A percentile compares a stretch with the other conserved stretches of the same genome.
These are phyloP conservation scores for Harpegnathos saltator DNA, from an alignment of 1,140 invertebrate genomes.

Conservation along the genomic window DNA sequence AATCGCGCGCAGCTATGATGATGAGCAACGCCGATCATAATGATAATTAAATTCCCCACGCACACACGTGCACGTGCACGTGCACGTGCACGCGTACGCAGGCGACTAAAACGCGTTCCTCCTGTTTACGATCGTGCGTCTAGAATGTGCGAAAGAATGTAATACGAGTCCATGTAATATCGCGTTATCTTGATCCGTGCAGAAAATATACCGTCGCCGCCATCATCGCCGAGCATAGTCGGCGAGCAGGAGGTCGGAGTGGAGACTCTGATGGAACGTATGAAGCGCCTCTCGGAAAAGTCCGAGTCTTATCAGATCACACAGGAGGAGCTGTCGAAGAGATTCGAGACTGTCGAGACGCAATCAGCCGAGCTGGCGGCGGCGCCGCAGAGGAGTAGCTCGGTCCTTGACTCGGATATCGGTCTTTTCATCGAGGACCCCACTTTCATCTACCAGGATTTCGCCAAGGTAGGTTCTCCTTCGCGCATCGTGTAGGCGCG, in stretches of 20 bases:
- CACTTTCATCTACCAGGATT: constrained; percentile 93
- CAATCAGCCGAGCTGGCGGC: constrained; percentile 90
- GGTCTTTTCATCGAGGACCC: constrained; percentile 92
- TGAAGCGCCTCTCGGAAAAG: constrained; percentile 92
- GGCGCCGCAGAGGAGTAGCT: constrained; percentile 84
- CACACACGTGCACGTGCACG: no score
- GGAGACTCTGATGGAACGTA: constrained; percentile 92
- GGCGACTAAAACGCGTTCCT: no score
- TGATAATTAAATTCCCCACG: no score
- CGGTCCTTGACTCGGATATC: constrained; percentile 87
- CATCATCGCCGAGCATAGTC: constrained; percentile 85
- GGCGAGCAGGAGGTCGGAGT: constrained; percentile 89
- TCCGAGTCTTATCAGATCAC: constrained; percentile 89
- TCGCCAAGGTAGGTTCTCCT: constrained; percentile 88
- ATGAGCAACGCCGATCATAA: no score
- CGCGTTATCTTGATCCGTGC: neutral
- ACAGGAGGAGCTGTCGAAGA: constrained; percentile 91
- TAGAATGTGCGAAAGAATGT: no score
- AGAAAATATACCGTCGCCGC: constrained; percentile 84
- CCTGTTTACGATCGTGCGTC: no score
- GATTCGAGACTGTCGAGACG: constrained; percentile 92
- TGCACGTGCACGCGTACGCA: no score
- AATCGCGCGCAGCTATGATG: no score
- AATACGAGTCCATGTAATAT: neutral
- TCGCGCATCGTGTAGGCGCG: neutral